A percentile compares a stretch with the other conserved stretches of the same genome.
Conservation (phyloP, 2,888 invertebrate genomes). For the Euclidia mi region DNA sequence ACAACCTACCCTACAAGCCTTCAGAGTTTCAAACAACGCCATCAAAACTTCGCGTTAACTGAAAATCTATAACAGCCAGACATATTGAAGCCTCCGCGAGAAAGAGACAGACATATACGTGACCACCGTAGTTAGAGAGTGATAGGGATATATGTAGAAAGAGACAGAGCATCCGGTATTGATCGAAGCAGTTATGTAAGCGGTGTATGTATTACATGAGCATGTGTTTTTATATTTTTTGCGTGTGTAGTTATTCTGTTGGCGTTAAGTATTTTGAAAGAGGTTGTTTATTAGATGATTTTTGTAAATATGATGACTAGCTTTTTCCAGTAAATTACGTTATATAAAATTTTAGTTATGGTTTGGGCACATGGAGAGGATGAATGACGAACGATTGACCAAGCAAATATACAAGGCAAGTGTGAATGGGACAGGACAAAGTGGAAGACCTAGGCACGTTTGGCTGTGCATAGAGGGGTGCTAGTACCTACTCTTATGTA, state of each 20-base stretch:
- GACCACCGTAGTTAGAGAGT: slow-evolving; percentile 30
- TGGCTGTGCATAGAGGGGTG: too few species aligned
- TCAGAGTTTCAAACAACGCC: slow-evolving; percentile 20
- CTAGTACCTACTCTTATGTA: too few species aligned
- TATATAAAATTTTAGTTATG: too few species aligned
- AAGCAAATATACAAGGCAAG: too few species aligned
- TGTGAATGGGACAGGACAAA: too few species aligned
- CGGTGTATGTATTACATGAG: slow-evolving; percentile 19
- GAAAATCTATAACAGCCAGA: slow-evolving; percentile 48
- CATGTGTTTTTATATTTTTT: not conserved
- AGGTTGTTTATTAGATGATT: too few species aligned
- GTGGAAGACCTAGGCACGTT: too few species aligned
- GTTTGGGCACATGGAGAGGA: too few species aligned
- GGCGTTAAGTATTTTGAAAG: too few species aligned
- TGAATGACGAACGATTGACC: too few species aligned
- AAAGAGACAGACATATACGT: slow-evolving; percentile 17
- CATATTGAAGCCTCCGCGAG: slow-evolving; percentile 23
- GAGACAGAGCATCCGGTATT: slow-evolving; percentile 57
- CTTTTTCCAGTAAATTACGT: too few species aligned
- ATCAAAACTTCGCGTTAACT: slow-evolving; percentile 29
- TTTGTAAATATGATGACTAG: too few species aligned
- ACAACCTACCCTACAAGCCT: slow-evolving; percentile 4
- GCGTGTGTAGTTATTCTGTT: not conserved
- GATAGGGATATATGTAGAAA: slow-evolving; percentile 28
- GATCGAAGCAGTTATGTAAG: slow-evolving; percentile 53